Conservation (phyloP, 2,797 vertebrate species). For the Ispidina lecontei region DNA sequence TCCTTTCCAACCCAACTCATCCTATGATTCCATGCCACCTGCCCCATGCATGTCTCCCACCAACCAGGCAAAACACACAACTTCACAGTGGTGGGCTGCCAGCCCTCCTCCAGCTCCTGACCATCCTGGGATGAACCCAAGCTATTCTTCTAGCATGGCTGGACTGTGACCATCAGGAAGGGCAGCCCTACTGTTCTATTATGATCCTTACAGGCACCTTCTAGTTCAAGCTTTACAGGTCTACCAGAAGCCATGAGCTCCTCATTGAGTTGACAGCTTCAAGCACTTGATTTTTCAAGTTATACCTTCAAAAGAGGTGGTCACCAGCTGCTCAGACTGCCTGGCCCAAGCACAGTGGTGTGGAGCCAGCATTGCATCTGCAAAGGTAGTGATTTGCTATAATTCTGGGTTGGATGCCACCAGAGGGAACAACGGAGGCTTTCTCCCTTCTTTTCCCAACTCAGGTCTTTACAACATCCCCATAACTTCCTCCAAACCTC, state of each 20-base stretch:
- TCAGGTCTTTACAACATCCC: not conserved
- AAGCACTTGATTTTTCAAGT: not conserved
- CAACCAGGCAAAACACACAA: not conserved
- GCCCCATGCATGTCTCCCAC: not conserved
- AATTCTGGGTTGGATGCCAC: not conserved
- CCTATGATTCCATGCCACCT: not conserved
- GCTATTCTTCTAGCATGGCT: fast-evolving
- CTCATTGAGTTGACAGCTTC: not conserved
- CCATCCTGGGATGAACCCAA: not conserved
- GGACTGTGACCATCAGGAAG: not conserved
- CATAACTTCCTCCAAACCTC: not conserved
- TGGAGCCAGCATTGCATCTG: not conserved
- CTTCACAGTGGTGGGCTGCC: fast-evolving
- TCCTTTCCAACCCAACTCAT: not conserved
- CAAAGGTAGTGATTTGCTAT: not conserved
- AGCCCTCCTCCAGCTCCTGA: not conserved
- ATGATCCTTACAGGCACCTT: not conserved
- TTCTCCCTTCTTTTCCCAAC: not conserved
- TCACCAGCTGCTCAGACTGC: not conserved
- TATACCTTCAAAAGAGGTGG: not conserved
- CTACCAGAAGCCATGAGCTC: not conserved
- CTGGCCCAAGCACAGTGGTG: not conserved
- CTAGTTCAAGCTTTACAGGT: not conserved
- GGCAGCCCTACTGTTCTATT: not conserved
- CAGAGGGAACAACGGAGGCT: not conserved